These are phyloP conservation scores for Eudemis profundana DNA, from an alignment of 2,888 invertebrate species.

Conservation along the genomic window DNA sequence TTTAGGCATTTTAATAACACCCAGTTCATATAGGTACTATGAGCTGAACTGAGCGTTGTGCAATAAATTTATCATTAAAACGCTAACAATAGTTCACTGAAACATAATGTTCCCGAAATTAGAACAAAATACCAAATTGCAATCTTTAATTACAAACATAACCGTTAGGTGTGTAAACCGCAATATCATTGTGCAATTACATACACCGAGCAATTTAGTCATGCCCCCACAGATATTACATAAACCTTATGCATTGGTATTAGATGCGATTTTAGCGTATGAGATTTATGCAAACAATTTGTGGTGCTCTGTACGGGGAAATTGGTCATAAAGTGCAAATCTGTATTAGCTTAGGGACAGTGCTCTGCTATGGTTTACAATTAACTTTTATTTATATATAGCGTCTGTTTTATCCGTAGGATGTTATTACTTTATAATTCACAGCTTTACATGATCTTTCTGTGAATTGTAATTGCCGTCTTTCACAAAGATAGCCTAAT, in stretches of 20 bases:
- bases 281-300: constrained; percentile 30
- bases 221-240: background rate
- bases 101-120: constrained; percentile 15
- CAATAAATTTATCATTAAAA: background rate
- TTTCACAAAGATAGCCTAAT: constrained; percentile 5
- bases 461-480: constrained; percentile 10
- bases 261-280: constrained; percentile 16
- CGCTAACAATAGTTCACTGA: background rate
- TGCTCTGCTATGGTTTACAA: constrained; percentile 40
- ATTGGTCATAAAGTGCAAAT: constrained; percentile 45
- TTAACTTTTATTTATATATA: constrained; percentile 36
- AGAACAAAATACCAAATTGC: constrained; percentile 38
- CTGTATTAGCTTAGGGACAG: constrained; percentile 43
- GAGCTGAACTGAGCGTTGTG: no score
- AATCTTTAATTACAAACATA: constrained; percentile 44
- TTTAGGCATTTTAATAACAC: no score
- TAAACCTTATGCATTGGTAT: constrained; percentile 16
- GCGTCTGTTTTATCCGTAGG: constrained; percentile 13
- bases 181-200: constrained; percentile 44
- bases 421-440: constrained; percentile 23
- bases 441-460: background rate
- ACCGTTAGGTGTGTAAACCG: constrained; percentile 43
- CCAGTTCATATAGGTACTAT: no score
- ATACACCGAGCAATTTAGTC: constrained; percentile 30
- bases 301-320: constrained; percentile 24